Evolutionary conservation across 2,113 vertebrate genomes (phyloP).

Genomic region (Pontoporia blainvillei): DNA sequence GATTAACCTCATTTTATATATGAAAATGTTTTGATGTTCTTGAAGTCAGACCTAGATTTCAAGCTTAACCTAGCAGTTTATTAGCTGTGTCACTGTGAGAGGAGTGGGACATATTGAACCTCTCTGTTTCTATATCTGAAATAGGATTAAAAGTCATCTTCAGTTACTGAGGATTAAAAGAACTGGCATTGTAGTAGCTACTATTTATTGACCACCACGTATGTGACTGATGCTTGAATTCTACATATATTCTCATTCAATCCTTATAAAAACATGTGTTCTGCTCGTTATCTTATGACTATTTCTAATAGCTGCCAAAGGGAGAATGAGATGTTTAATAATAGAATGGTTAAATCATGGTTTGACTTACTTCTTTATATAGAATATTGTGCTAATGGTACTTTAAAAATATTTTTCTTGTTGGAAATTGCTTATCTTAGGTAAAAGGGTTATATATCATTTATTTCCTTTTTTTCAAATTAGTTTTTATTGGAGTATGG

Average conservation of each 20-base stretch:
- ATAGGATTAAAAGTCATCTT: neutral
- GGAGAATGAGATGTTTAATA: neutral
- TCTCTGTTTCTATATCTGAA: neutral
- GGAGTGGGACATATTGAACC: neutral
- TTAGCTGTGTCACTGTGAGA: neutral
- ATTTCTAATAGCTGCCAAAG: neutral
- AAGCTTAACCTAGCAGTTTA: neutral
- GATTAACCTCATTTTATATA: neutral
- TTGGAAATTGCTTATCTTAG: neutral
- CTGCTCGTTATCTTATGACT: neutral
- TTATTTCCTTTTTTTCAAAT: no score
- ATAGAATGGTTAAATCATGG: neutral
- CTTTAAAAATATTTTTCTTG: neutral
- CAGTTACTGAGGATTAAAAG: neutral
- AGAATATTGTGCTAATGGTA: neutral
- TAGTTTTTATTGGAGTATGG: no score
- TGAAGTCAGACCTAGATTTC: conserved; percentile 4
- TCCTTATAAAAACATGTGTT: neutral
- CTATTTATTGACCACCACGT: neutral
- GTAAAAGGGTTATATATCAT: neutral
- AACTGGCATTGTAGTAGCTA: neutral
- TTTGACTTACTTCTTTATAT: neutral
- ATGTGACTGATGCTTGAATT: neutral
- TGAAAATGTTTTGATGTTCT: neutral
- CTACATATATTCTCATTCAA: neutral